phyloP scores from a whole-genome alignment of 2,113 vertebrate genomes.

The Aspiorhynchus laticeps region DNA sequence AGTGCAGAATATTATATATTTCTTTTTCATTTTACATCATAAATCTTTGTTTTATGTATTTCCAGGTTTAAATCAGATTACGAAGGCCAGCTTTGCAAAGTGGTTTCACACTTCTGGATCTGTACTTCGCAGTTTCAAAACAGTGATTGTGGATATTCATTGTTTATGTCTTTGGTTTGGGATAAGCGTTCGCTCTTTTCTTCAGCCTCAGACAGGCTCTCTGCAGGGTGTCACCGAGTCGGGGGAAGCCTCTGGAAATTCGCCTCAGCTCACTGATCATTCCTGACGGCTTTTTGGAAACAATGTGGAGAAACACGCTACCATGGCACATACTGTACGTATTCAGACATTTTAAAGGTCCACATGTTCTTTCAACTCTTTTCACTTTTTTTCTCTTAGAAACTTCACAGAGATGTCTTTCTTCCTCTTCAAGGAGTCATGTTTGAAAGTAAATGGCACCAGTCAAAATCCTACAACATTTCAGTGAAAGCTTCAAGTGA shows the following conservation, averaged over 20 bases:
- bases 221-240: slow-evolving; percentile 39
- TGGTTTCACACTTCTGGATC: background rate
- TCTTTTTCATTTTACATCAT: background rate
- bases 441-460: slow-evolving; percentile 25
- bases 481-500: background rate
- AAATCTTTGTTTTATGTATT: background rate
- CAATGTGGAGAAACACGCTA: slow-evolving; percentile 19
- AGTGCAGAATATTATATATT: background rate
- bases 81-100: background rate
- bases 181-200: background rate
- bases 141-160: background rate
- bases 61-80: background rate
- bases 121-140: slow-evolving; percentile 8
- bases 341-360: slow-evolving; percentile 12
- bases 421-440: background rate
- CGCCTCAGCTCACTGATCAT: slow-evolving; percentile 41
- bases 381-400: slow-evolving; percentile 12
- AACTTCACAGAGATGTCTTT: slow-evolving; percentile 23
- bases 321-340: slow-evolving; percentile 13
- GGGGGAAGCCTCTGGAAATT: slow-evolving; percentile 44
- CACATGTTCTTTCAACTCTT: slow-evolving; percentile 35
- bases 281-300: slow-evolving; percentile 51
- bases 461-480: slow-evolving; percentile 23
- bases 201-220: slow-evolving; percentile 41
- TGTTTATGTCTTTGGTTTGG: background rate